Percentiles rank a stretch among this genome's conserved stretches.
phyloP scores from a whole-genome alignment of 2,113 vertebrate genomes.

The Nothobranchius furzeri region DNA sequence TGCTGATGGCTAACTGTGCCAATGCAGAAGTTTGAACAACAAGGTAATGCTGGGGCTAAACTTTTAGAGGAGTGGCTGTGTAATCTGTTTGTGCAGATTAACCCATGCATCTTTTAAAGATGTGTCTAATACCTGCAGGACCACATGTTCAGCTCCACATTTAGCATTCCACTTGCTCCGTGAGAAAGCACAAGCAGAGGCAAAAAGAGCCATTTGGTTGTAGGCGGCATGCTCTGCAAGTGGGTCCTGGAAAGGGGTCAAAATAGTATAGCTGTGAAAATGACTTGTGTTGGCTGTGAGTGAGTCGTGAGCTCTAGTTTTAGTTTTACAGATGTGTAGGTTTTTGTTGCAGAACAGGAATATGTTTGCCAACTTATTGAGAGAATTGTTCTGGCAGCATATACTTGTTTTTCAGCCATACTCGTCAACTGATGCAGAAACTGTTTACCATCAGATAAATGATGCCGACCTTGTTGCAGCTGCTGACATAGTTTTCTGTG shows the following conservation, averaged over 20 bases:
- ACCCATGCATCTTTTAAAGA: no score
- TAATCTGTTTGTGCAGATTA: no score
- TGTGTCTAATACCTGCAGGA: slow-evolving; percentile 82
- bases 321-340: no score
- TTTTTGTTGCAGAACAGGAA: no score
- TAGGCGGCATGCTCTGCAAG: slow-evolving; percentile 81
- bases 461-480: slow-evolving; percentile 76
- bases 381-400: no score
- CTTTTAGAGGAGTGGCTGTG: no score
- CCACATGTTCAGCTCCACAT: slow-evolving; percentile 75
- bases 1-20: no score
- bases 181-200: slow-evolving; percentile 84
- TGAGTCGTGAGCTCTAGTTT: not conserved
- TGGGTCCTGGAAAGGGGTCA: slow-evolving; percentile 71
- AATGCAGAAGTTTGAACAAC: not conserved
- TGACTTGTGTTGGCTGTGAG: no score
- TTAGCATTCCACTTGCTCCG: slow-evolving; percentile 90
- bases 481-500: slow-evolving; percentile 79
- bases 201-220: slow-evolving; percentile 87
- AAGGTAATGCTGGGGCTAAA: not conserved
- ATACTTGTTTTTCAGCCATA: not conserved
- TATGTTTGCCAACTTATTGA: no score
- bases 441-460: not conserved
- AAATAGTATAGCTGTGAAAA: accelerated
- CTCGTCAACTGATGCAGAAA: no score